Conservation (phyloP, 1,140 invertebrate genomes). For the Aphelinus certus region DNA sequence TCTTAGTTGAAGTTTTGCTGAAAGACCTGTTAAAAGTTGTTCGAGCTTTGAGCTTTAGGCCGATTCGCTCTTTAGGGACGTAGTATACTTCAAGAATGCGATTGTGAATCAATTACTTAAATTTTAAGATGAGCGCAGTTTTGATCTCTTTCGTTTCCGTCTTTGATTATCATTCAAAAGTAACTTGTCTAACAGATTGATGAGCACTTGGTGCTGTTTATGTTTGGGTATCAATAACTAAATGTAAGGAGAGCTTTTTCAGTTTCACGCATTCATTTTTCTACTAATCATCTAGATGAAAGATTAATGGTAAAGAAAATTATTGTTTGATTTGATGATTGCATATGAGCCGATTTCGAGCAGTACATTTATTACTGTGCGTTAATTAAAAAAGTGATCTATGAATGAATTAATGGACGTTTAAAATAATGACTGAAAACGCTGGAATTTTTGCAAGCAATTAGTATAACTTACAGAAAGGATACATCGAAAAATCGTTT, state of each 20-base stretch:
- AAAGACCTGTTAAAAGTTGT: conserved; percentile 54
- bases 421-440: conserved; percentile 32
- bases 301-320: no score
- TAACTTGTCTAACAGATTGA: conserved; percentile 10
- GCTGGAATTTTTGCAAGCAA: conserved; percentile 33
- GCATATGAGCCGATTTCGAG: conserved; percentile 14
- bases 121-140: conserved; percentile 25
- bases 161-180: not conserved
- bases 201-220: conserved; percentile 35
- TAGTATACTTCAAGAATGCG: conserved; percentile 42
- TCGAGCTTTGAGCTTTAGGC: conserved; percentile 57
- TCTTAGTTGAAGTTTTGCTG: conserved; percentile 57
- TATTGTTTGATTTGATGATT: no score
- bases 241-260: conserved; percentile 20
- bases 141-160: conserved; percentile 16
- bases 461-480: conserved; percentile 33
- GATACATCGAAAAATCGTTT: conserved; percentile 35
- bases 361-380: conserved; percentile 31
- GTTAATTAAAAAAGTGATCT: conserved; percentile 7
- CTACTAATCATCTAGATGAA: not conserved
- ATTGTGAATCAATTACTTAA: conserved; percentile 36
- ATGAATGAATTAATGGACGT: not conserved
- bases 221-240: conserved; percentile 23
- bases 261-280: conserved; percentile 31
- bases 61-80: conserved; percentile 45